Evolutionary conservation across 2,113 vertebrate species (phyloP).

Genomic region (Shinisaurus crocodilurus): DNA sequence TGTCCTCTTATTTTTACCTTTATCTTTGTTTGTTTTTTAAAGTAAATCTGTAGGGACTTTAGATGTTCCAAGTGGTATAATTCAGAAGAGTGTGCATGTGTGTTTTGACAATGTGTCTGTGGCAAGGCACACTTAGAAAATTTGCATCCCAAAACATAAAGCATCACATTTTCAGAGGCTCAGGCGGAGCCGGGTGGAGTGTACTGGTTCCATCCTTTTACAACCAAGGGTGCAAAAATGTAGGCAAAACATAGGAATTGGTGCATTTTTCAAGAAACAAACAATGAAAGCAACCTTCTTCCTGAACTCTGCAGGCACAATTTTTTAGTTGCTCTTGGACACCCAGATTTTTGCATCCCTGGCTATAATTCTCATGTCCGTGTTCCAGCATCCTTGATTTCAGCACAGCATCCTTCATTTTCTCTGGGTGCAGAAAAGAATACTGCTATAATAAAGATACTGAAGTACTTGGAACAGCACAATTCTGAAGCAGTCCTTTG

Average conservation of each 20-base stretch:
- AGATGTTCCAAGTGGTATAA: constrained; percentile 25
- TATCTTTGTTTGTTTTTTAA: not conserved
- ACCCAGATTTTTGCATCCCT: not conserved
- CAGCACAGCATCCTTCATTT: not conserved
- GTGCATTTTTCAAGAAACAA: not conserved
- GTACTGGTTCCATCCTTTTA: not conserved
- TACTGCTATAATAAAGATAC: not conserved
- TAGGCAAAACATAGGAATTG: not conserved
- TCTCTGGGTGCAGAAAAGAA: not conserved
- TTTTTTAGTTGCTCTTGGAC: not conserved
- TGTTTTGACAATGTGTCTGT: not conserved
- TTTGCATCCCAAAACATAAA: not conserved
- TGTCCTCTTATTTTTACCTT: constrained; percentile 39
- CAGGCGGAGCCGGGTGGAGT: not conserved
- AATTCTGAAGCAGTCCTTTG: too few relatives aligned
- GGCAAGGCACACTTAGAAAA: not conserved
- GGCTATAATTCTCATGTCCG: not conserved
- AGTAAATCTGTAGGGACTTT: constrained; percentile 4
- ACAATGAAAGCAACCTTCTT: not conserved
- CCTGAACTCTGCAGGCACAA: not conserved
- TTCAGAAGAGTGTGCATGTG: not conserved
- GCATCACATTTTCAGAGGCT: not conserved
- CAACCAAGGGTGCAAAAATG: not conserved
- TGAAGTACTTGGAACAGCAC: not conserved
- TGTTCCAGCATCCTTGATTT: not conserved